Evolutionary conservation across 1,140 invertebrate genomes (phyloP).

Genomic region (Ooceraea biroi): DNA sequence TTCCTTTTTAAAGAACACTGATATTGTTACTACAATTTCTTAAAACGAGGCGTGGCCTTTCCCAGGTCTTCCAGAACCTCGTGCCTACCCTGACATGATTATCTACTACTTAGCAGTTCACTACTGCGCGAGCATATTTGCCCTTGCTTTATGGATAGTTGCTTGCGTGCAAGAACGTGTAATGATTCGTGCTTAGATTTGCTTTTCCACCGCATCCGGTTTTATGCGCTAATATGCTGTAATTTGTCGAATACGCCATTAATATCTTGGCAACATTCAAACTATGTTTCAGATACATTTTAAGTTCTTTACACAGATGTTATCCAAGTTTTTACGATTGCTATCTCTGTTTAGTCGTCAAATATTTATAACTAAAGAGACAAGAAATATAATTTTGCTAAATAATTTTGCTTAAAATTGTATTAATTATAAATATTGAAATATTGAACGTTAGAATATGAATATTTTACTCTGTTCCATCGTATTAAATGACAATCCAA

Average conservation of each 20-base stretch:
- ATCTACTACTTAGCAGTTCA: slow-evolving; percentile 26
- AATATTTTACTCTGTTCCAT: not conserved
- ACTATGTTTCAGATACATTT: not conserved
- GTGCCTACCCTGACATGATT: slow-evolving; percentile 34
- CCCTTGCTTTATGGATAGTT: slow-evolving; percentile 8
- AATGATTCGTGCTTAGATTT: not conserved
- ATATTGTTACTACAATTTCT: slow-evolving; percentile 53
- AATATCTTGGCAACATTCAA: not conserved
- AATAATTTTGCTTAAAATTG: not conserved
- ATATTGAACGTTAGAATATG: not conserved
- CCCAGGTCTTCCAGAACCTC: slow-evolving; percentile 37
- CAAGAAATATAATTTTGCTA: not conserved
- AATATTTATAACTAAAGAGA: not conserved
- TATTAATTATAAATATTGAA: not conserved
- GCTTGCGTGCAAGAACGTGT: not conserved
- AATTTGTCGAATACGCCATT: slow-evolving; percentile 16
- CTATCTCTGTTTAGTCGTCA: not conserved
- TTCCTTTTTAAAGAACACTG: slow-evolving; percentile 20
- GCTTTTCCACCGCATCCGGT: slow-evolving; percentile 10
- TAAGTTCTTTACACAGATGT: not conserved
- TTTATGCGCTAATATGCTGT: not conserved
- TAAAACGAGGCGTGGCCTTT: slow-evolving; percentile 30
- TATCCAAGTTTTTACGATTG: not conserved
- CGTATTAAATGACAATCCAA: not conserved
- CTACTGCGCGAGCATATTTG: slow-evolving; percentile 20